Conservation (phyloP, 1,140 invertebrate genomes). For the Diprion similis region DNA sequence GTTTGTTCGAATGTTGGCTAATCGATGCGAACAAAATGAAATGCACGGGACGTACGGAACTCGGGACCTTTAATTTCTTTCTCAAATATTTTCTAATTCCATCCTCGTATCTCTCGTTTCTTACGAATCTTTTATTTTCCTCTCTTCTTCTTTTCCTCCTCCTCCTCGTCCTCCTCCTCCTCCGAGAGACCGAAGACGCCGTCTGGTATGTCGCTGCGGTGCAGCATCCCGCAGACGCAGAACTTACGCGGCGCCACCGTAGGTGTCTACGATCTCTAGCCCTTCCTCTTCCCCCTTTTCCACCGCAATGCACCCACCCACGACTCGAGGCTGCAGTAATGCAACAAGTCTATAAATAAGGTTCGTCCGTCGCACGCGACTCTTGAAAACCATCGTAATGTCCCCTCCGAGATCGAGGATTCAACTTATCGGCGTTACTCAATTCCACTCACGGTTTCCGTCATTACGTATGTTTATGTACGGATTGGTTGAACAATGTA, state of each 20-base stretch:
- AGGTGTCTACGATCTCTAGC: conserved; percentile 7
- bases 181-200: not conserved
- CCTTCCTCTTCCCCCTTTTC: not conserved
- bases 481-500: too few species aligned
- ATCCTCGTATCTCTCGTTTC: not conserved
- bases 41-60: too few species aligned
- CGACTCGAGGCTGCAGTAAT: not conserved
- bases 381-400: not conserved
- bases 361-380: not conserved
- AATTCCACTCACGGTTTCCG: too few species aligned
- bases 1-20: too few species aligned
- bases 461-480: too few species aligned
- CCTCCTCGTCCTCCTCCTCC: not conserved
- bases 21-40: too few species aligned
- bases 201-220: not conserved
- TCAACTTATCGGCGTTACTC: too few species aligned
- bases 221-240: not conserved
- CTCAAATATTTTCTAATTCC: too few species aligned
- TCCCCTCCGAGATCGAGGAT: too few species aligned
- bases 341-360: conserved; percentile 5
- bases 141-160: not conserved
- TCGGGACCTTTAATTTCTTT: too few species aligned
- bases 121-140: not conserved
- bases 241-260: conserved; percentile 1
- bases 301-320: not conserved